Evolutionary conservation across 2,113 vertebrate species (phyloP), one percentile per base, ranked within the genome.

Genomic region (Lynx canadensis): DNA sequence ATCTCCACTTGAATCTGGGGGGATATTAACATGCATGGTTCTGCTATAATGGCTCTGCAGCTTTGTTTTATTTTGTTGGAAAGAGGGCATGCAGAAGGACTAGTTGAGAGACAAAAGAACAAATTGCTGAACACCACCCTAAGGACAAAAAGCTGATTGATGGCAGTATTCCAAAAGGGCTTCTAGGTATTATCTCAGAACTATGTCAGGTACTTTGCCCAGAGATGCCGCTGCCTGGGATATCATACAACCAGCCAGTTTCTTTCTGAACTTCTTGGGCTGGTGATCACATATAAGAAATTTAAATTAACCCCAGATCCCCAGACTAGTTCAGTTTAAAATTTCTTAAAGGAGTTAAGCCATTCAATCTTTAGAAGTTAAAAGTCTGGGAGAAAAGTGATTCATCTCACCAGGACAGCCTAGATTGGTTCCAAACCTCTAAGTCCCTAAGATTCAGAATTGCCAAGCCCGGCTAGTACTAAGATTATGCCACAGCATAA

Each of bases 361-460:
- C 36, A 88, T 76, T 78, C 38, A 85, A 23, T 66, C 33, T 66
- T 66, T 86, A 66, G 29, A 84, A 93, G 31, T 92, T 80, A 52
- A 73, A 38, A 85, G n/a, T 33, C 65, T 68, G 74, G n/a, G 14
- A 65, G 21, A 81, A 94, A 71, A 92, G 63, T 91, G 73, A 82
- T 68, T 55, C 52, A 48, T 69, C 45, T 84, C 23, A 84, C n/a
- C 50, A 84, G 36, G 31, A 25, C 84, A 88, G 36, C 5, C 3
- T 71, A 69, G 57, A 82, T 41, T 91, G 66, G n/a, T 4, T 82
- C 48, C 73, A 90, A 29, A 41, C 93, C 57, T 31, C 66, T 31
- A 84, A 36, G 41, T 79, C 79, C 65, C 38, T 91, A 74, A 71
- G 29, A 91, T 81, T 78, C 60, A 88, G 76, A 92, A 91, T 88